Evolutionary conservation across 2,888 invertebrate species (phyloP).

Genomic region (Brachyopa scutellaris): DNA sequence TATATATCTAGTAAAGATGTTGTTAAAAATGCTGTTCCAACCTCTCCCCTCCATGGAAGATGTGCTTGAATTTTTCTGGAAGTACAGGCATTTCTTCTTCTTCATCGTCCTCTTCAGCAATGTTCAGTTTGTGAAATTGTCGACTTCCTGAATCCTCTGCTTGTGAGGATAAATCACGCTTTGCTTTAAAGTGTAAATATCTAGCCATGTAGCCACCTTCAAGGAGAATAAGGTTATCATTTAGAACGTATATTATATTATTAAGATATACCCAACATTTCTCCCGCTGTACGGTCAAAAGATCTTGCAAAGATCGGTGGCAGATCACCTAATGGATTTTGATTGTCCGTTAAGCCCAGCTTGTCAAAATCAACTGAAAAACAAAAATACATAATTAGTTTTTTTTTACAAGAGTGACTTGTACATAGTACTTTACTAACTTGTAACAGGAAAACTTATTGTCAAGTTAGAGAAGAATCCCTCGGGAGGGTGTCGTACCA

Average conservation of each 20-base stretch:
- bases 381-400: too few species aligned
- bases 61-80: constrained; percentile 82
- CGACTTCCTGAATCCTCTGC: constrained; percentile 19
- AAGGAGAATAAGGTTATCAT: constrained; percentile 5
- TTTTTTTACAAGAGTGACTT: too few species aligned
- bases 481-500: constrained; percentile 92
- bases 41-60: constrained; percentile 91
- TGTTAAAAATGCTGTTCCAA: constrained; percentile 33
- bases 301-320: constrained; percentile 90
- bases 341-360: constrained; percentile 92
- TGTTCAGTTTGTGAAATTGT: constrained; percentile 49
- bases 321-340: constrained; percentile 91
- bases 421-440: constrained; percentile 85
- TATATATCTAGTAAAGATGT: constrained; percentile 18
- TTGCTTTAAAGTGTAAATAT: constrained; percentile 85
- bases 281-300: constrained; percentile 88
- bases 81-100: constrained; percentile 78
- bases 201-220: constrained; percentile 87
- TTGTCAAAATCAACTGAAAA: constrained; percentile 94
- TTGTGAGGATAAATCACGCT: constrained; percentile 81
- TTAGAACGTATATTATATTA: not conserved
- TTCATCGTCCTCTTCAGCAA: constrained; percentile 68
- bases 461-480: constrained; percentile 93
- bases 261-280: constrained; percentile 83
- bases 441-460: constrained; percentile 91